phyloP scores from a whole-genome alignment of 2,797 vertebrate genomes.

The Antennarius maculatus region DNA sequence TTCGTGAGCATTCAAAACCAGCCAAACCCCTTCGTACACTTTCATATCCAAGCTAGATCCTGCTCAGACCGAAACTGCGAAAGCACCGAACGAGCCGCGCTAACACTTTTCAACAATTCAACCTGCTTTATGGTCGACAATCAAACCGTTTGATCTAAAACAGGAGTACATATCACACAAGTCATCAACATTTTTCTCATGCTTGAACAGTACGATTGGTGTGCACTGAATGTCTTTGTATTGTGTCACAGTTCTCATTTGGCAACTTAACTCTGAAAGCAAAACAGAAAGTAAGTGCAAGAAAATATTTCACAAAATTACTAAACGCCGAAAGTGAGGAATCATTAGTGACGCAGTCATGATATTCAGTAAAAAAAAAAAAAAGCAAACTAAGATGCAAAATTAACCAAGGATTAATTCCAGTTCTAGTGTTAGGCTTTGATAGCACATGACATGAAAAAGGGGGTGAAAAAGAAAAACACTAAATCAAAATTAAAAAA shows the following conservation, averaged over 20 bases:
- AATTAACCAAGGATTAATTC: slow-evolving; percentile 36
- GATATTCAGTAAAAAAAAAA: slow-evolving; percentile 50
- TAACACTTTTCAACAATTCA: slow-evolving; percentile 9
- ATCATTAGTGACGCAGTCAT: slow-evolving; percentile 24
- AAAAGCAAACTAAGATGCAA: slow-evolving; percentile 22
- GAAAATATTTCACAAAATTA: slow-evolving; percentile 29
- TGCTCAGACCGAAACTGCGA: background rate
- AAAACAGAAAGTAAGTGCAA: slow-evolving; percentile 31
- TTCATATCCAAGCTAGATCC: slow-evolving; percentile 36
- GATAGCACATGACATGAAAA: slow-evolving; percentile 17
- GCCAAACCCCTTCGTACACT: slow-evolving; percentile 64
- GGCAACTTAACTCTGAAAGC: slow-evolving; percentile 69
- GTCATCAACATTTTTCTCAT: slow-evolving; percentile 32
- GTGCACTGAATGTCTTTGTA: slow-evolving; percentile 17
- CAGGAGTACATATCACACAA: slow-evolving; percentile 21
- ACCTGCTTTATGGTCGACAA: background rate
- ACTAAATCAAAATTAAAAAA: slow-evolving; percentile 57
- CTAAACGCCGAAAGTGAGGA: slow-evolving; percentile 16
- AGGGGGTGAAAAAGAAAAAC: slow-evolving; percentile 25
- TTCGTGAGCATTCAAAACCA: slow-evolving; percentile 41
- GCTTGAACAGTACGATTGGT: slow-evolving; percentile 21
- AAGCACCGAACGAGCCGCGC: slow-evolving; percentile 2
- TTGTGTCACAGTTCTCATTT: slow-evolving; percentile 66
- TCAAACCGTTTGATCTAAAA: slow-evolving; percentile 36
- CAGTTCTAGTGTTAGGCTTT: slow-evolving; percentile 57